phyloP scores from a whole-genome alignment of 2,888 invertebrate genomes.

The Diachrysia chrysitis region DNA sequence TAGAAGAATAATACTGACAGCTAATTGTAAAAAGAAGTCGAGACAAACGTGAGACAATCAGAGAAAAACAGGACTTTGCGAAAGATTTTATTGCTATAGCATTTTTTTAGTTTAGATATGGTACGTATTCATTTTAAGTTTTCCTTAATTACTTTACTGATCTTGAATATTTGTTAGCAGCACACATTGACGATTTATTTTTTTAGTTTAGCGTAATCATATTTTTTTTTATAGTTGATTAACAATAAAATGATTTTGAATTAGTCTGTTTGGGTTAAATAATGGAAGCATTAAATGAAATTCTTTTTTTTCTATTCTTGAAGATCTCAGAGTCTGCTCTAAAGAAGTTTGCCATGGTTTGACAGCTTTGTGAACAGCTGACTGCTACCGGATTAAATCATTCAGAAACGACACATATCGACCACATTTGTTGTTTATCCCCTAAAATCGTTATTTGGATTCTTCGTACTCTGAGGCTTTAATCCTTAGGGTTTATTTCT shows the following conservation, averaged over 20 bases:
- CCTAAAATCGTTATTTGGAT: no score
- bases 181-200: not conserved
- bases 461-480: no score
- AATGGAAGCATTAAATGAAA: no score
- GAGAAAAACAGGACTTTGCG: constrained; percentile 3
- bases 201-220: not conserved
- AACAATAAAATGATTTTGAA: not conserved
- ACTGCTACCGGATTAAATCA: no score
- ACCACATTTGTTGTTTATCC: no score
- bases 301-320: no score
- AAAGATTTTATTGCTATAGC: constrained; percentile 8
- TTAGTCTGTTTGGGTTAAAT: no score
- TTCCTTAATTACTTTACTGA: not conserved
- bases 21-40: constrained; percentile 5
- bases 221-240: not conserved
- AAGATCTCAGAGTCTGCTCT: no score
- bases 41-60: constrained; percentile 4
- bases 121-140: not conserved
- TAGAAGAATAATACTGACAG: constrained; percentile 7
- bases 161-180: not conserved
- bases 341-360: no score
- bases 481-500: no score
- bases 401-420: no score
- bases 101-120: constrained; percentile 1
- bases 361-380: no score